A percentile compares a stretch with the other conserved stretches of the same genome.
Evolutionary conservation across 2,113 vertebrate species (phyloP).

Genomic region (Eulemur macaco): DNA sequence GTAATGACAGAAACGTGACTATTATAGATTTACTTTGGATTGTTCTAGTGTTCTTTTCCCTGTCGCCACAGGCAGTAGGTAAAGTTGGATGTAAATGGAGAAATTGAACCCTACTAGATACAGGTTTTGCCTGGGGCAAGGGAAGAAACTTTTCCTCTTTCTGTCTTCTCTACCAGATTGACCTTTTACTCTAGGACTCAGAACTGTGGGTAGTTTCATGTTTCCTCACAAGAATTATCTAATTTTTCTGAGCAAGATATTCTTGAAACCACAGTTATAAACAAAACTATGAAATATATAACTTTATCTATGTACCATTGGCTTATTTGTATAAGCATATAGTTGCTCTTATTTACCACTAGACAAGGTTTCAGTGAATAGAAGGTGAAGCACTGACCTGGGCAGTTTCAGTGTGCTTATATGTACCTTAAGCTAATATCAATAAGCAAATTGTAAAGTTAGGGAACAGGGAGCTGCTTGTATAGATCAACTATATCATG

Average conservation of each 20-base stretch:
- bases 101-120: neutral
- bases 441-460: constrained; percentile 8
- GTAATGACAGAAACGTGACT: neutral
- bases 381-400: neutral
- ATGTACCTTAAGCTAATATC: neutral
- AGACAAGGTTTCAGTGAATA: constrained; percentile 23
- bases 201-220: neutral
- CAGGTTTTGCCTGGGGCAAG: neutral
- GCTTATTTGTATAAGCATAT: constrained; percentile 9
- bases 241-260: constrained; percentile 11
- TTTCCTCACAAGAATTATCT: neutral
- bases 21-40: constrained; percentile 8
- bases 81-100: constrained; percentile 1
- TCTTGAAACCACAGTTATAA: constrained; percentile 3
- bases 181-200: neutral
- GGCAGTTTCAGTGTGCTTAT: neutral
- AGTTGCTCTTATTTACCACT: neutral
- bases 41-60: constrained; percentile 3
- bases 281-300: constrained; percentile 41
- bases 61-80: neutral
- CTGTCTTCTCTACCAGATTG: neutral
- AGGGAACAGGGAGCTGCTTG: neutral
- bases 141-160: neutral
- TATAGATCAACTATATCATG: neutral
- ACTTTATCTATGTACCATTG: neutral